These are phyloP conservation scores for Epizoanthus rinbou DNA, from an alignment of 92 coral and sea anemone species.

Conservation along the genomic window DNA sequence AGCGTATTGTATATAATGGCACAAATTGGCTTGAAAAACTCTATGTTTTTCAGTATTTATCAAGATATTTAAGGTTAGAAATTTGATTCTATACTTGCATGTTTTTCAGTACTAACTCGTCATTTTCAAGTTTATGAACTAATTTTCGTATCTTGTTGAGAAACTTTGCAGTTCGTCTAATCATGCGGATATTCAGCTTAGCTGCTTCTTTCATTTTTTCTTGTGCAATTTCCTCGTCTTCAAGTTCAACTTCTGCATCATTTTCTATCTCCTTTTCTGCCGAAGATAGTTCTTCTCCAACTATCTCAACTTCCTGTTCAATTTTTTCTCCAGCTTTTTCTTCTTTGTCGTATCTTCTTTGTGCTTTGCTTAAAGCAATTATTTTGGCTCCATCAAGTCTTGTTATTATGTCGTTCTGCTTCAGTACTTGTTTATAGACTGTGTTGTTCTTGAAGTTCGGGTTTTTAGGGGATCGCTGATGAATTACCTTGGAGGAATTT, in stretches of 20 bases:
- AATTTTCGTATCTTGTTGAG: slow-evolving; percentile 67
- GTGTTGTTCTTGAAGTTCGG: slow-evolving; percentile 45
- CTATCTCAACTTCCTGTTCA: slow-evolving; percentile 54
- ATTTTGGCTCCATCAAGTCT: slow-evolving; percentile 82
- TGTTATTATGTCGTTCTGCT: slow-evolving; percentile 63
- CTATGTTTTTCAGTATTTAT: too few species aligned
- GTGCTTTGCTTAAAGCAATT: slow-evolving; percentile 69
- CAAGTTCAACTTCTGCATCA: slow-evolving; percentile 68
- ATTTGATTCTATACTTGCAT: background rate
- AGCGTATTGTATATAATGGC: too few species aligned
- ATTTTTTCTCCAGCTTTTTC: slow-evolving; percentile 66
- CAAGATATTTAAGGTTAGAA: too few species aligned
- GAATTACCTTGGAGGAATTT: slow-evolving; percentile 73
- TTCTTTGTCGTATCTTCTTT: slow-evolving; percentile 49
- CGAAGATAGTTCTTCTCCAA: slow-evolving; percentile 63
- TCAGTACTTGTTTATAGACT: slow-evolving; percentile 59
- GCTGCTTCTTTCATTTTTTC: slow-evolving; percentile 73
- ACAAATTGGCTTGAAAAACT: too few species aligned
- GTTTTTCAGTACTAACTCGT: slow-evolving; percentile 50
- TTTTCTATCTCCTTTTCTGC: slow-evolving; percentile 67
- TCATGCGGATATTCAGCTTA: slow-evolving; percentile 55
- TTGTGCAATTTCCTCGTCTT: slow-evolving; percentile 77
- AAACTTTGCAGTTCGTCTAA: slow-evolving; percentile 63
- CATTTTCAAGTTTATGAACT: slow-evolving; percentile 63
- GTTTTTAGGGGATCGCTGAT: slow-evolving; percentile 55